Conservation (phyloP, 2,888 invertebrate species). For the Stenodema calcarata region DNA sequence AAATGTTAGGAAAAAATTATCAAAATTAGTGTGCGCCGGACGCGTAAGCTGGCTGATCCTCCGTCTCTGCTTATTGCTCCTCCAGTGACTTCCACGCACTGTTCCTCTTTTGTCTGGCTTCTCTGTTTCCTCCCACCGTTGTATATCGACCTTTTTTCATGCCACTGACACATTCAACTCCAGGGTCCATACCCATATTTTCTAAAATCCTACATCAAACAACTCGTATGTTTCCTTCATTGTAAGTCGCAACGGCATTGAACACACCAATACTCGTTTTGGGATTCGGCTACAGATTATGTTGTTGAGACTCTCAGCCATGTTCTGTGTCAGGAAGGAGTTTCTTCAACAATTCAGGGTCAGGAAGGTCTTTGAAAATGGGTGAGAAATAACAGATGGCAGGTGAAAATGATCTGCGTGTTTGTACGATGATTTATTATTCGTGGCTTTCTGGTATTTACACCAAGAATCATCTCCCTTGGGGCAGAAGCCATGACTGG, state of each 20-base stretch:
- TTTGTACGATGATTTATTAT: background rate
- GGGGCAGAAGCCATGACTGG: background rate
- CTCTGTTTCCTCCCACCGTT: background rate
- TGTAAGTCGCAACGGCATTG: background rate
- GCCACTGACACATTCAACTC: background rate
- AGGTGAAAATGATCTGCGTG: constrained; percentile 15
- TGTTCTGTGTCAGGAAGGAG: constrained; percentile 11
- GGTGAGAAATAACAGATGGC: background rate
- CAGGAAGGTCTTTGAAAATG: background rate
- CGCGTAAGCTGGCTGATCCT: too few species aligned
- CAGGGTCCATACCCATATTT: constrained; percentile 4
- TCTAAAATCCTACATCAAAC: background rate
- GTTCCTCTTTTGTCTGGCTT: background rate
- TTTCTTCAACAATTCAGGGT: background rate
- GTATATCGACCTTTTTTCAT: background rate
- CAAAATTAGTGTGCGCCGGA: too few species aligned
- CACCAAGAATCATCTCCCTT: background rate
- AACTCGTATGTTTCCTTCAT: constrained; percentile 13
- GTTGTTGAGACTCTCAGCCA: background rate
- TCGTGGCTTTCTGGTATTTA: background rate
- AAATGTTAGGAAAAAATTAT: too few species aligned
- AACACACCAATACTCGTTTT: background rate
- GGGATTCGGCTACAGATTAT: background rate
- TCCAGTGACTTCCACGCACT: constrained; percentile 1
- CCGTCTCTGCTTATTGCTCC: background rate